Evolutionary conservation across 92 coral and sea anemone genomes (phyloP), one percentile per base, ranked within the genome.

Genomic region (Virgularia gustaviana): DNA sequence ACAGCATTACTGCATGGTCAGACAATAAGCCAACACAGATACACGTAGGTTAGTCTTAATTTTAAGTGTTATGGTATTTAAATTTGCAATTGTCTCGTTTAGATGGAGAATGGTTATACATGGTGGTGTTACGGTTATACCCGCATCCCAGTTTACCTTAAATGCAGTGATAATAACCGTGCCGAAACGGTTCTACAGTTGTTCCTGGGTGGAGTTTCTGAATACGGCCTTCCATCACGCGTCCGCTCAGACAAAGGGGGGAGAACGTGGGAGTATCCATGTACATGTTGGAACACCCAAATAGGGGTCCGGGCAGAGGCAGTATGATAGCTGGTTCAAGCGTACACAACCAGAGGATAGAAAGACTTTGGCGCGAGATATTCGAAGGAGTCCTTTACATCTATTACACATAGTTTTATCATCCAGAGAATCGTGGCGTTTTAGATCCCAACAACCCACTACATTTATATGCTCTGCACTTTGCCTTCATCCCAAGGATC

Each of bases 161-260:
- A 29, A 56, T 38, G 72, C 31, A 49, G 78, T 36, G 66, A 32
- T 18, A 79, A 72, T 60, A 72, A 79, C 27, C 44, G 49, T 30
- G 29, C 84, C 12, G 76, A 62, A 30, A 80, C 85, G 33, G 79
- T 77, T 54, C 78, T 72, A 4, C 31, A 73, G 7, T 53, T 36
- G 16, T 79, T 79, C 32, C 16, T 57, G 36, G 57, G 24, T 45
- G 85, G 74, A 9, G 85, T 80, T 19, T 53, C 34, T 57, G 63
- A 59, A 44, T 78, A 54, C 71, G 87, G 83, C 27, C 44, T 83
- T 55, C 87, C 87, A 39, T 83, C 83, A n/a, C 60, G 83, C 65
- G 87, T 83, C 18, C 55, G 87, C 53, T 70, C 87, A 19, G 83
- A 83, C 57, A 78, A 66, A 73, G 87, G 83, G 35, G 87, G 87